phyloP scores from a whole-genome alignment of 2,888 invertebrate species.

The Chaitophorus viminalis region DNA sequence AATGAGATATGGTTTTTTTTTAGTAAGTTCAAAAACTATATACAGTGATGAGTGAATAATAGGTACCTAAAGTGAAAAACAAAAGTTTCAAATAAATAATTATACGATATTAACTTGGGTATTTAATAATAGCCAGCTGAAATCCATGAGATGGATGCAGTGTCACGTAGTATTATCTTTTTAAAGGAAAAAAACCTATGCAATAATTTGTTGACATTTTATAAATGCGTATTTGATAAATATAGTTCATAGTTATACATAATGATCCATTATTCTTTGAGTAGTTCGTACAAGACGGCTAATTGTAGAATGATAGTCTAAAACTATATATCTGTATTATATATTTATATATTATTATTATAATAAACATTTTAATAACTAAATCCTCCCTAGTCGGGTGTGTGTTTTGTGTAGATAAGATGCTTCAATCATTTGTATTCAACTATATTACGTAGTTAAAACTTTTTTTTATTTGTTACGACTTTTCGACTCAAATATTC shows the following conservation, averaged over 20 bases:
- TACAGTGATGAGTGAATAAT: too few relatives aligned
- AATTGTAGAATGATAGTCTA: background rate
- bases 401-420: background rate
- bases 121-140: background rate
- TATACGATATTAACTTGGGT: background rate
- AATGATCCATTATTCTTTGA: background rate
- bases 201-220: background rate
- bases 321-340: too few relatives aligned
- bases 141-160: background rate
- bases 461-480: background rate
- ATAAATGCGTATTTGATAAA: background rate
- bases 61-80: background rate
- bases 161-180: background rate
- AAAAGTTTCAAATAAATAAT: background rate
- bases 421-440: background rate
- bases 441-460: too few relatives aligned
- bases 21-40: background rate
- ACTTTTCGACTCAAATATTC: background rate
- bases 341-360: too few relatives aligned
- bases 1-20: background rate
- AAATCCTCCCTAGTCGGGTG: too few relatives aligned
- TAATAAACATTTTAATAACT: too few relatives aligned
- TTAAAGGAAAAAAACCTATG: background rate
- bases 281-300: background rate
- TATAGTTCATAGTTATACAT: background rate